Base-by-base conservation (phyloP, 2,888 invertebrate genomes). In the Trachelus tabidus region DNA sequence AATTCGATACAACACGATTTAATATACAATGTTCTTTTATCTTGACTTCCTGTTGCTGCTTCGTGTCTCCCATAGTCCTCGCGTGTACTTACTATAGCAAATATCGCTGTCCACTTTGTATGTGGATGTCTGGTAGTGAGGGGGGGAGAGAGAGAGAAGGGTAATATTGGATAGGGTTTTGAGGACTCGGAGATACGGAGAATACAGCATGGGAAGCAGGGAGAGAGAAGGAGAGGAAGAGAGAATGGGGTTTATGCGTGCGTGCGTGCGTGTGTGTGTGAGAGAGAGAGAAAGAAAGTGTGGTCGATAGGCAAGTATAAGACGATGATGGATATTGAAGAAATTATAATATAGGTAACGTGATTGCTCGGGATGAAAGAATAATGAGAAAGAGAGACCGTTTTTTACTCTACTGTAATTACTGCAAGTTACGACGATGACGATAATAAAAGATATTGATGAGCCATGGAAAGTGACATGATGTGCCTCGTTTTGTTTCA, bases 321-420 rank as follows among this genome's bases (percentile, higher is more conserved):
- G 40, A 56, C 40, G 23, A 56, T 23, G 23, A 23, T 56, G 40
- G 6, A 56, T 56, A 56, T 56, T 56, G 40, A 23, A 56, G 40
- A 56, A 71, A 33, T 71, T 31, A 71, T 33, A 71, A 71, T 33
- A 71, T 33, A 71, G 71, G 31, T 31, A 71, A 71, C 31, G 33
- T 12, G 33, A 71, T n/a, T 33, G 71, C 71, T 33, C 71, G 71
- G 71, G 71, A 56, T 56, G 40, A 56, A 56, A 71, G 71, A 33
- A 30, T 71, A 30, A 71, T 12, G 71, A 71, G 33, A 69, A 77
- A 56, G 69, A 77, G 73, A 81, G 75, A 80, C 80, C 79, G 81
- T 83, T 84, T 82, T 84, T 84, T 83, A 83, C 83, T 82, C 82
- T 80, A 80, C 74, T 83, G 82, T 83, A 82, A 82, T 83, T 81